Percentiles rank a stretch among this genome's conserved stretches.
These are phyloP conservation scores for Enteromius trimaculatus DNA, from an alignment of 2,797 vertebrate genomes.

Conservation along the genomic window DNA sequence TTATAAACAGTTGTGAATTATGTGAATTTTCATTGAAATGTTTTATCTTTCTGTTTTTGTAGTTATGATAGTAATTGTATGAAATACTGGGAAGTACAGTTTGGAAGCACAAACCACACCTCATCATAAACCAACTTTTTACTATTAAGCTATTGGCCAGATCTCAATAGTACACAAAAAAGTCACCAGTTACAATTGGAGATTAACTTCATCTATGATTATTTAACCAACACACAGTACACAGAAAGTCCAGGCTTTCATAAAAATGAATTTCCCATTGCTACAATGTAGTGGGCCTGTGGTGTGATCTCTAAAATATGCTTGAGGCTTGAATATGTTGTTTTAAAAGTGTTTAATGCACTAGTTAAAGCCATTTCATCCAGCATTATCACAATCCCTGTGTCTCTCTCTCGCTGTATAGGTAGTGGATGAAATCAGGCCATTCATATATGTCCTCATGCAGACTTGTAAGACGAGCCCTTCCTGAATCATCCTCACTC, in stretches of 20 bases:
- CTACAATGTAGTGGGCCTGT: not conserved
- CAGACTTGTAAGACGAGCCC: constrained; percentile 2
- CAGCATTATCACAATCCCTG: not conserved
- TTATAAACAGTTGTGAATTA: too few relatives aligned
- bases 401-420: constrained; percentile 12
- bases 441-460: not conserved
- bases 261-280: not conserved
- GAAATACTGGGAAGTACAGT: not conserved
- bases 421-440: constrained; percentile 41
- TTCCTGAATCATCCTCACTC: constrained; percentile 24
- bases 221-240: not conserved
- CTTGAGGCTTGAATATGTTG: not conserved
- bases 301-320: not conserved
- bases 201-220: not conserved
- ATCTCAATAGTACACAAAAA: not conserved
- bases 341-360: not conserved
- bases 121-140: not conserved
- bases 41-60: not conserved
- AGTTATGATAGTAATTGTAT: not conserved
- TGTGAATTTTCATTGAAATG: not conserved
- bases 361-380: constrained; percentile 2
- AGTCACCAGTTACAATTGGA: not conserved
- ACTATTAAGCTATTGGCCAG: not conserved
- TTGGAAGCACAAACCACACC: not conserved
- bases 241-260: not conserved